These are phyloP conservation scores for Erythrocercus mccallii DNA, from an alignment of 2,113 vertebrate species.

Conservation along the genomic window DNA sequence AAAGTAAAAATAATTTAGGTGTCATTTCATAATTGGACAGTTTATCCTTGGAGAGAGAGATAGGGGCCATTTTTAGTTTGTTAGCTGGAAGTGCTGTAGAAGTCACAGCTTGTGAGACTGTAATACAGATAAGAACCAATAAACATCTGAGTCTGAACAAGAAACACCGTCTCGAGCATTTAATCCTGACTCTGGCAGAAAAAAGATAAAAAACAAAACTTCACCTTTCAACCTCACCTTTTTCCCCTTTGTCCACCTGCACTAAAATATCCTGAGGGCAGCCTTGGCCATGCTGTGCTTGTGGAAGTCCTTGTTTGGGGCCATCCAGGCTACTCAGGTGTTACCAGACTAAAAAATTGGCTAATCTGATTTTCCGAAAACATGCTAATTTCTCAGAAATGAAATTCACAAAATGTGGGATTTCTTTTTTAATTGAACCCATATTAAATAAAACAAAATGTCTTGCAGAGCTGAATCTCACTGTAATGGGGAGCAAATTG, in stretches of 20 bases:
- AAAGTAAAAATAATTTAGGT: too few species aligned
- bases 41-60: too few species aligned
- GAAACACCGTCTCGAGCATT: too few species aligned
- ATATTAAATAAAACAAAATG: not conserved
- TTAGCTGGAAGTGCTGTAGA: too few species aligned
- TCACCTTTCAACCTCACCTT: not conserved
- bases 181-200: too few species aligned
- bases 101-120: too few species aligned
- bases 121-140: too few species aligned
- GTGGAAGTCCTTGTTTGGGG: not conserved
- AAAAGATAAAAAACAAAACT: too few species aligned
- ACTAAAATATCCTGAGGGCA: not conserved
- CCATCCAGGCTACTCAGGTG: not conserved
- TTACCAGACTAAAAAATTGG: rapidly evolving
- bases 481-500: not conserved
- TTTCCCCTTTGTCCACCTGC: not conserved
- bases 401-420: not conserved
- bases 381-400: rapidly evolving
- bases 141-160: too few species aligned
- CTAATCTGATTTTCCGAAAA: not conserved
- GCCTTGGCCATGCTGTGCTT: not conserved
- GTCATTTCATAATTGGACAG: too few species aligned
- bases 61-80: too few species aligned
- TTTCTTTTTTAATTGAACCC: not conserved
- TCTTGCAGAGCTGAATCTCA: not conserved